Base-by-base conservation (phyloP, 1,140 invertebrate species). In the Drosophila teissieri region DNA sequence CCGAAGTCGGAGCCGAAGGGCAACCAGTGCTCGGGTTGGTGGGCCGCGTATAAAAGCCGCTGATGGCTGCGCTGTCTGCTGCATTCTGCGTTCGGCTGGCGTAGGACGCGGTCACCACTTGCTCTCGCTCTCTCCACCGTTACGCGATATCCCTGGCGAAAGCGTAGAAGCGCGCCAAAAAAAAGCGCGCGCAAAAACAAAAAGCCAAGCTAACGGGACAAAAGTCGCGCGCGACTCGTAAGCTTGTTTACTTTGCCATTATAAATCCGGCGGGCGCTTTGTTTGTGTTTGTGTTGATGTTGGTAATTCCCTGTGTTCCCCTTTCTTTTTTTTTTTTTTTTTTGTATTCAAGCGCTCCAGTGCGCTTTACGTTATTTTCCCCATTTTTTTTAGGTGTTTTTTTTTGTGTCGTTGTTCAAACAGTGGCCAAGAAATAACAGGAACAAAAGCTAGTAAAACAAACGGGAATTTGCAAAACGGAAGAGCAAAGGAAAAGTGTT, bases 221-320 rank as follows among this genome's bases (percentile, higher is more conserved):
- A 69, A 81, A 75, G 70, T 75, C 77, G 73, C 73, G 69, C 73
- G 82, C 78, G 81, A 73, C 68, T 73, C 69, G 73, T 76, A 68
- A 70, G 82, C 82, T 40, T 88, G 79, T 88, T 86, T 88, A 83
- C 84, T 83, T 88, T 83, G 70, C 79, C 70, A 88, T 88, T 88
- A 88, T 73, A 86, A 88, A 86, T 88, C 75, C 79, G 70, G 79
- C 62, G 58, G 54, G 70, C 67, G 51, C 62, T 53, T 81, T 82
- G 65, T 79, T 83, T 88, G 80, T 83, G 73, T 80, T 81, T 76
- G 79, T 82, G 67, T 78, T 81, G 79, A 67, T 75, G 75, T 79
- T 82, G 62, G 58, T 58, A 65, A 67, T 65, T 68, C 60, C 58
- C 60, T 65, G 56, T 70, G 24, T 68, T 53, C 24, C 49, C 53